A percentile compares a stretch with the other conserved stretches of the same genome.
phyloP scores from a whole-genome alignment of 2,113 vertebrate genomes.

The Nematolebias whitei region DNA sequence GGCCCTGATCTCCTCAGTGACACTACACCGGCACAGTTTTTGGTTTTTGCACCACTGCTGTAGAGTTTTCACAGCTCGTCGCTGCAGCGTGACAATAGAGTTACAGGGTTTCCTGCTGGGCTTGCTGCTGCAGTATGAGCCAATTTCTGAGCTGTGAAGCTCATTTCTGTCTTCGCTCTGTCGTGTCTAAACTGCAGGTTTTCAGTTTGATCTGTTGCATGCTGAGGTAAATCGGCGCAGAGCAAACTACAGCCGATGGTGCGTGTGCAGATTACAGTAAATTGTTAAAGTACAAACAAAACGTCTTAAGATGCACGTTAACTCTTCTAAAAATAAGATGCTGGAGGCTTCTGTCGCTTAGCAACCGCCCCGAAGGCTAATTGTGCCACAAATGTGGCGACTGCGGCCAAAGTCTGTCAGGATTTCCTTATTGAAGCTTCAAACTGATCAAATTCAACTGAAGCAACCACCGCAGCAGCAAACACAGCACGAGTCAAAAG shows the following conservation, averaged over 20 bases:
- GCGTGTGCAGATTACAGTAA: background rate
- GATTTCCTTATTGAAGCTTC: slow-evolving; percentile 1
- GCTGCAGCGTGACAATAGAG: slow-evolving; percentile 1
- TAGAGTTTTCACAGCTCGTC: slow-evolving; percentile 4
- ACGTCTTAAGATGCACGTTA: slow-evolving; percentile 28
- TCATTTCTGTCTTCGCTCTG: background rate
- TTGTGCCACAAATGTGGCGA: slow-evolving; percentile 5
- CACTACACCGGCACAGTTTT: background rate
- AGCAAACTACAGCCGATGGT: background rate
- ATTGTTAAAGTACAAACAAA: slow-evolving; percentile 2
- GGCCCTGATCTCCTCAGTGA: slow-evolving; percentile 15
- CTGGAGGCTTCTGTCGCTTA: slow-evolving; percentile 52
- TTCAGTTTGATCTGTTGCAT: background rate
- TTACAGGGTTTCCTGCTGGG: slow-evolving; percentile 38
- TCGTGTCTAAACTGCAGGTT: background rate
- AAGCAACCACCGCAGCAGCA: background rate
- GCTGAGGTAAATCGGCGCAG: background rate
- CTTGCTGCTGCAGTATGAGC: background rate
- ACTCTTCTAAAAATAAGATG: slow-evolving; percentile 58
- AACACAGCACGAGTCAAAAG: background rate
- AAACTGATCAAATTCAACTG: background rate
- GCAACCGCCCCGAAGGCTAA: slow-evolving; percentile 50
- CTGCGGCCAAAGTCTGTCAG: background rate
- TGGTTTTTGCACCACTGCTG: slow-evolving; percentile 31
- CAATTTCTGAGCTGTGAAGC: slow-evolving; percentile 9